Evolutionary conservation across 2,797 vertebrate species (phyloP), one percentile per base, ranked within the genome.

Genomic region (Chromobotia macracanthus): DNA sequence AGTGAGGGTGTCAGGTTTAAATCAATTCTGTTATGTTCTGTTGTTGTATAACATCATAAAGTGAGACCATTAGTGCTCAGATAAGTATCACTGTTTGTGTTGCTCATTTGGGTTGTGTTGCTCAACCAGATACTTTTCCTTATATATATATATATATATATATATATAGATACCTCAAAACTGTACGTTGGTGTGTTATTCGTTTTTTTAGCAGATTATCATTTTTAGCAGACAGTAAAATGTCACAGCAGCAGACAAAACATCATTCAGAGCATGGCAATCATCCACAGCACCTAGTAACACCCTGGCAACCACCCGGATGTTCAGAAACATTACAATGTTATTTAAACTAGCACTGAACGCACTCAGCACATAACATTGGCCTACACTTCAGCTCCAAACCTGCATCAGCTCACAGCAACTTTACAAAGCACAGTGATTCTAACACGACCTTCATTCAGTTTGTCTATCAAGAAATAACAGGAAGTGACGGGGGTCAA

Each of bases 401-500:
- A 21, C 2, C 23, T 35, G 25, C 12, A 48, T 25, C 0, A 31
- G 13, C 38, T 50, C 11, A 58, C 38, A 50, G 23, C 0, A 28
- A 5, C 21, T 25, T 25, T 60, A 3, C 10, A 19, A 15, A 55
- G 19, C n/a, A 41, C 23, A 72, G 51, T 56, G 15, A 12, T 28
- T 73, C 11, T 25, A 25, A 51, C 61, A 51, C 66, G 75, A 77
- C 69, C 76, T 77, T 72, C 50, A 23, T 41, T 66, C 53, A 48
- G 35, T 46, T 60, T 64, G 16, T 38, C 28, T 75, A 74, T 46
- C 60, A 71, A 75, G 48, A 72, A 85, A 87, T 69, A 87, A 85
- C 86, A 87, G 86, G 84, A 87, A 75, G 48, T 66, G 63, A 50
- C 13, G 72, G 80, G 84, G 84, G 77, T 75, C 77, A 72, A 51